Base-by-base conservation (phyloP, 2,888 invertebrate species). In the Nudaria mundana region DNA sequence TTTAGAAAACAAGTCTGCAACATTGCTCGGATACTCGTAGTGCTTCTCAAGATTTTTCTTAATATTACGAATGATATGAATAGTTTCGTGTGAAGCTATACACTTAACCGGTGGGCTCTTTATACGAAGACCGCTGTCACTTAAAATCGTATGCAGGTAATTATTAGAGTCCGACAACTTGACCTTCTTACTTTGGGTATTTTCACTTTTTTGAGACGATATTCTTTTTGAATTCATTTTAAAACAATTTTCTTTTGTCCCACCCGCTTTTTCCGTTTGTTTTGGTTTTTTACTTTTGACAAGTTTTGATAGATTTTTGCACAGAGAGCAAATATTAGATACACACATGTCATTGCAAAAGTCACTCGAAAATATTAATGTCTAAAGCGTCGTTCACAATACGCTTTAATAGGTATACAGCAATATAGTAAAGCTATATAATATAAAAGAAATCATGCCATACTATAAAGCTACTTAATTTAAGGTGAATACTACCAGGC, bases 21-120 rank as follows among this genome's bases (percentile, higher is more conserved):
- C 71, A 61, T 91, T 91, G 28, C 89, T 78, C 0, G 91, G 90
- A 64, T 90, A 91, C 26, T 91, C 89, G 11, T 91, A 67, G 52
- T 74, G 67, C 37, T 73, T 75, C 46, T 73, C 73, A 6, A 75
- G 47, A 39, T 66, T 70, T 41, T 65, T 72, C 39, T 69, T 75
- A 11, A 71, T 71, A 53, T 89, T 90, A 1, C 83, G 74, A 5
- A 90, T 76, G 45, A 91, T 82, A 25, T 82, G 74, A 14, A 90
- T 76, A 37, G 83, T 81, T 66, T 91, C 91, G 6, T 69, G 48
- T 1, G 67, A 55, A 29, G 70, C 64, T 41, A 71, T 40, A 44
- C 76, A 76, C 42, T 81, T 82, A 14, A 71, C 72, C 6, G 85
- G 83, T 25, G 82, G 76, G 36, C 63, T 48, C 39, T 76, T 76